Conservation (phyloP, 2,797 vertebrate genomes). For the Alectoris magna region DNA sequence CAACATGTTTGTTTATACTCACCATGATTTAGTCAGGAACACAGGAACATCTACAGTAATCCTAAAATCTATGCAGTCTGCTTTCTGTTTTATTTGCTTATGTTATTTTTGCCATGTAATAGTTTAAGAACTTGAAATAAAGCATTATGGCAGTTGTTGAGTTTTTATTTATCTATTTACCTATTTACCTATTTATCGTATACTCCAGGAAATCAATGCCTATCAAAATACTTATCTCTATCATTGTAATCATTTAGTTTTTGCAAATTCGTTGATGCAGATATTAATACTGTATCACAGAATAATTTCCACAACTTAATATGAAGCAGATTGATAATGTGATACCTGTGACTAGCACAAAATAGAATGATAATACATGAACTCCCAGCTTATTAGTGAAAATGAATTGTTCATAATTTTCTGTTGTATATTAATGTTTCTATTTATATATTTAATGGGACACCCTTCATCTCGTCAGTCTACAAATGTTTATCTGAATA, state of each 20-base stretch:
- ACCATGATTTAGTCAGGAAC: not conserved
- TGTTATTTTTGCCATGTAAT: not conserved
- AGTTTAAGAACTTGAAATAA: not conserved
- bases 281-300: not conserved
- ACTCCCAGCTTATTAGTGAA: conserved; percentile 5
- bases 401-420: conserved; percentile 2
- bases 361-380: not conserved
- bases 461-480: not conserved
- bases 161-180: too few relatives aligned
- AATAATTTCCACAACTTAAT: conserved; percentile 2
- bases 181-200: not conserved
- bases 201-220: not conserved
- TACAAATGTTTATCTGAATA: not conserved
- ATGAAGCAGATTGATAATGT: not conserved
- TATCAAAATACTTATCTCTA: conserved; percentile 24
- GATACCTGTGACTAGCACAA: conserved; percentile 19
- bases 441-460: not conserved
- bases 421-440: not conserved
- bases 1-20: not conserved
- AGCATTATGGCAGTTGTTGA: not conserved
- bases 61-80: not conserved
- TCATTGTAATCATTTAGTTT: not conserved
- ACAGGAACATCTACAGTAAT: not conserved
- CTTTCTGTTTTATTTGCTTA: not conserved
- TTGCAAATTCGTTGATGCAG: not conserved